phyloP scores from a whole-genome alignment of 2,113 vertebrate genomes.

The Mohoua ochrocephala region DNA sequence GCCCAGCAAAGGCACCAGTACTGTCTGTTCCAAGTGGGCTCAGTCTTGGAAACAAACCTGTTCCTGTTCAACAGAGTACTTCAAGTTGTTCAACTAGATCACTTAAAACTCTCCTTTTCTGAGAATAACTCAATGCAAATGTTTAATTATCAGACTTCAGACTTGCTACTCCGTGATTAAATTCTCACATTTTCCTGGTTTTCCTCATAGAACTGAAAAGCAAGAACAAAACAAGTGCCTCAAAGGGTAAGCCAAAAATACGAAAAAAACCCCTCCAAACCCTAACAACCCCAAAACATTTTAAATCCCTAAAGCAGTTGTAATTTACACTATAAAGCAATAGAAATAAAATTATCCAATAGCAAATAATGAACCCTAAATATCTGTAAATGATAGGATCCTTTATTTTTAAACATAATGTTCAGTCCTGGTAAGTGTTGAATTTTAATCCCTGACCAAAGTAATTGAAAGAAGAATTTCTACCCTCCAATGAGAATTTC shows the following conservation, averaged over 20 bases:
- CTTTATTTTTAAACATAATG: not conserved
- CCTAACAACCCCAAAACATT: not conserved
- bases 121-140: not conserved
- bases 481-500: not conserved
- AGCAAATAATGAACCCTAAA: not conserved
- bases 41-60: not conserved
- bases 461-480: not conserved
- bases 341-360: not conserved
- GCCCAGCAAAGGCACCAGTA: not conserved
- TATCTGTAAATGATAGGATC: not conserved
- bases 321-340: not conserved
- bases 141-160: conserved; percentile 19
- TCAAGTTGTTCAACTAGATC: not conserved
- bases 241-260: not conserved
- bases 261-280: not conserved
- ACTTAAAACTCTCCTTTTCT: not conserved
- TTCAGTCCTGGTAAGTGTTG: not conserved
- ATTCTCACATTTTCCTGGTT: conserved; percentile 6
- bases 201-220: conserved; percentile 34
- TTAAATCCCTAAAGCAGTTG: conserved; percentile 11
- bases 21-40: not conserved
- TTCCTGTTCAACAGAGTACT: not conserved
- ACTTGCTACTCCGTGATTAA: not conserved
- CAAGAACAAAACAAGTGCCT: not conserved
- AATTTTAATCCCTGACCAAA: not conserved